Percentiles rank a stretch among this genome's conserved stretches.
Conservation (phyloP, 2,888 invertebrate species). For the Dryocosmus kuriphilus region DNA sequence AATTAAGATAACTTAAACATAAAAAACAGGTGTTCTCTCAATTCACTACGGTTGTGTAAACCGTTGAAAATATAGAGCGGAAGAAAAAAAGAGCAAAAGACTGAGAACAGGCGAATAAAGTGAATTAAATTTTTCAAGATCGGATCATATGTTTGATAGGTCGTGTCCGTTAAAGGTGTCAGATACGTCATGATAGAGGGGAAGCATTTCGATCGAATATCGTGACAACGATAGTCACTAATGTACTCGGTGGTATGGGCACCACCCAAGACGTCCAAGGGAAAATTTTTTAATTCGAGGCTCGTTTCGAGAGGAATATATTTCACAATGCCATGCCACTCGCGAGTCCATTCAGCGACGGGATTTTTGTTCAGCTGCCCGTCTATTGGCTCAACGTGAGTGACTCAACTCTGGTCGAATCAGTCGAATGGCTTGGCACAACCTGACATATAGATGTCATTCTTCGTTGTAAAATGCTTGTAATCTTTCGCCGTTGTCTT, state of each 20-base stretch:
- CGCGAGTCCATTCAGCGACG: background rate
- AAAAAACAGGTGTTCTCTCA: too few species aligned
- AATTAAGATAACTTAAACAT: too few species aligned
- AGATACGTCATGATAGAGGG: conserved; percentile 43
- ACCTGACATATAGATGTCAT: conserved; percentile 16
- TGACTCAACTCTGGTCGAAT: conserved; percentile 13
- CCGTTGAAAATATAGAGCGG: background rate
- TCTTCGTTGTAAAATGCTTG: background rate
- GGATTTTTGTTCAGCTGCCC: conserved; percentile 2
- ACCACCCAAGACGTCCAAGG: conserved; percentile 44
- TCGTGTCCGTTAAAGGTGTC: conserved; percentile 22
- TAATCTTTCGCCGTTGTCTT: conserved; percentile 4
- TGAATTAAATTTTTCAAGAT: conserved; percentile 20
- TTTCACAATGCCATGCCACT: conserved; percentile 18
- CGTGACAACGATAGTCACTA: conserved; percentile 46
- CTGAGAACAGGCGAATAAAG: conserved; percentile 30
- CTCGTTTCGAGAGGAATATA: conserved; percentile 31
- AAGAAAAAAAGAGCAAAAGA: background rate
- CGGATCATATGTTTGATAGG: conserved; percentile 38
- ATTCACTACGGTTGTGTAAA: too few species aligned
- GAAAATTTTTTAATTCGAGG: conserved; percentile 39
- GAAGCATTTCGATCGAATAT: conserved; percentile 45
- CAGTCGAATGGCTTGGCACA: background rate
- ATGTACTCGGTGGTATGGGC: conserved; percentile 42
- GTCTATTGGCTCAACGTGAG: conserved; percentile 18